Base-by-base conservation (phyloP, 2,888 invertebrate genomes). In the Drosophila borborema region DNA sequence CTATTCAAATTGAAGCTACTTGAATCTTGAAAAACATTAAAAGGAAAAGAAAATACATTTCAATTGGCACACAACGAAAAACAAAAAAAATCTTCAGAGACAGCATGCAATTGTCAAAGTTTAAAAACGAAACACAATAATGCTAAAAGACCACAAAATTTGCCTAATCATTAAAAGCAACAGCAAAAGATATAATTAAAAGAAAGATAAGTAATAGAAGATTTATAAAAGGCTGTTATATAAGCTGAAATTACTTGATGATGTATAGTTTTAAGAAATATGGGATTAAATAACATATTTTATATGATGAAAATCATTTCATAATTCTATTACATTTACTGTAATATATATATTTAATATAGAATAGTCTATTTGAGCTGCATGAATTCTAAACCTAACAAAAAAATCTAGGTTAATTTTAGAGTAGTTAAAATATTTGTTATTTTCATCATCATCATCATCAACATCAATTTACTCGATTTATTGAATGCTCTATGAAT, bases 1-100 rank as follows among this genome's bases (percentile, higher is more conserved):
- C 55, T 31, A 51, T 45, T 54, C 64, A 60, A 77, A 71, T 81
- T 67, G 69, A 72, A 78, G 72, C 74, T 67, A 80, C 80, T 78
- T 69, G 64, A 80, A 55, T 49, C 71, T 67, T 63, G 48, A 62
- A 45, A 67, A 80, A 80, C 38, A 54, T 38, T 34, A 12, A 41
- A 46, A 61, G 66, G 66, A 68, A 18, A 34, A 62, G 31, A 18
- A 40, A 64, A 38, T 41, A 31, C 41, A 80, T 63, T 64, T 71
- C 71, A 71, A 71, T 71, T 71, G 72, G 45, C 28, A n/a, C 20
- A 72, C 58, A 58, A 53, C 45, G 45, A 55, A 61, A 55, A 49
- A 4, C 16, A 18, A 51, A 9, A 49, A 62, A 65, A 51, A 48
- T 45, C 16, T 38, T 23, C 53, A 75, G 38, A 43, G 41, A 8